Evolutionary conservation across 2,797 vertebrate genomes (phyloP).

Genomic region (Erethizon dorsatum): DNA sequence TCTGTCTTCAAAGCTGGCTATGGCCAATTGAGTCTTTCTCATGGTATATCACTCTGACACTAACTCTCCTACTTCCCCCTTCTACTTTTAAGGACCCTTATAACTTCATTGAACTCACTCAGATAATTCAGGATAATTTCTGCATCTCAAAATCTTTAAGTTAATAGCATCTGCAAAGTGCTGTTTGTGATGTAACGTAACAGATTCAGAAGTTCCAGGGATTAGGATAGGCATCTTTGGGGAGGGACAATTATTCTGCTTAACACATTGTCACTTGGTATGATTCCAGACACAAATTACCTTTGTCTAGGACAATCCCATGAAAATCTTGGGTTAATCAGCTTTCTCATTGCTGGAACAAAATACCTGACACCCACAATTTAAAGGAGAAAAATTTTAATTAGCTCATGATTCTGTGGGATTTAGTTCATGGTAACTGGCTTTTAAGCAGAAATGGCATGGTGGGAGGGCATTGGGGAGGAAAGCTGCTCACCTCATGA

Average conservation of each 20-base stretch:
- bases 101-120: not conserved
- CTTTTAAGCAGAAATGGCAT: not conserved
- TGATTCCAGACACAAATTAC: not conserved
- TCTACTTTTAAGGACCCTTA: not conserved
- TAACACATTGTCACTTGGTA: not conserved
- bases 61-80: not conserved
- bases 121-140: not conserved
- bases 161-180: not conserved
- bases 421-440: not conserved
- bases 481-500: not conserved
- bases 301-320: not conserved
- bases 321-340: not conserved
- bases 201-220: not conserved
- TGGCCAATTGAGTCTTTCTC: not conserved
- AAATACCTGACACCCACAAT: not conserved
- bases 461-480: not conserved
- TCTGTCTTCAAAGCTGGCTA: not conserved
- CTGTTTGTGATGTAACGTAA: not conserved
- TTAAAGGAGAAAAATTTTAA: not conserved
- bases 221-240: not conserved
- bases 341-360: not conserved
- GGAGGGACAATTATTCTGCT: not conserved
- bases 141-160: not conserved
- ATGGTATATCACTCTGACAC: not conserved
- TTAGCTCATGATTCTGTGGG: not conserved